Evolutionary conservation across 2,797 vertebrate genomes (phyloP), one percentile per base, ranked within the genome.

Genomic region (Tokudaia tokunoshimensis): DNA sequence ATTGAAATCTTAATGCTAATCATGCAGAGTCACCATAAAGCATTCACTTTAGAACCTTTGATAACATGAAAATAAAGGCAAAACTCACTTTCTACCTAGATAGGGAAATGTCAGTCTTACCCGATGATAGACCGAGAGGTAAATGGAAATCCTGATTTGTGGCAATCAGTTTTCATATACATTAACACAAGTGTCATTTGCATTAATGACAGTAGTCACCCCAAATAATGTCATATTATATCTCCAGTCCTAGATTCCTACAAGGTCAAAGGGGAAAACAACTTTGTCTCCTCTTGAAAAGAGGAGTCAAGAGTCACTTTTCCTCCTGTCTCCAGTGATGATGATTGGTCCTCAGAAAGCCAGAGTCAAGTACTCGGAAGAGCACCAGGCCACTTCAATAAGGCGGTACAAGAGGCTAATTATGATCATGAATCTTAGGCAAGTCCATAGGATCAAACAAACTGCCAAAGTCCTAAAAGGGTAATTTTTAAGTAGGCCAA

Each of bases 371-470:
- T 76, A 8, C 3, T 26, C 37, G 81, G 20, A 81, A 85, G 55
- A 83, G 37, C 17, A 59, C 2, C 4, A 17, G 84, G 67, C 9
- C 47, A 65, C 41, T 37, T 83, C 81, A 3, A 26, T 14, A 0
- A n/a, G 31, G 13, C 8, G 29, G 37, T 72, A n/a, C 6, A 61
- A 29, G 26, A 94, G 34, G 78, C 29, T 92, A 86, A 94, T 9
- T 59, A 37, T 75, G 41, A 86, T 78, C 55, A 82, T 79, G 59
- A 85, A 89, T 92, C 92, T 81, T 86, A 29, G 94, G 74, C 75
- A 93, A 96, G 91, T 82, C 44, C 86, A 6, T 82, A 59, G 85
- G 78, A 94, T 79, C 83, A 72, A 92, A 91, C 31, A 90, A 89
- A 86, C 24, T 26, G 14, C 6, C 63, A 61, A 94, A 96, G 52